Conservation (phyloP, 2,888 invertebrate genomes). For the Merodon equestris region DNA sequence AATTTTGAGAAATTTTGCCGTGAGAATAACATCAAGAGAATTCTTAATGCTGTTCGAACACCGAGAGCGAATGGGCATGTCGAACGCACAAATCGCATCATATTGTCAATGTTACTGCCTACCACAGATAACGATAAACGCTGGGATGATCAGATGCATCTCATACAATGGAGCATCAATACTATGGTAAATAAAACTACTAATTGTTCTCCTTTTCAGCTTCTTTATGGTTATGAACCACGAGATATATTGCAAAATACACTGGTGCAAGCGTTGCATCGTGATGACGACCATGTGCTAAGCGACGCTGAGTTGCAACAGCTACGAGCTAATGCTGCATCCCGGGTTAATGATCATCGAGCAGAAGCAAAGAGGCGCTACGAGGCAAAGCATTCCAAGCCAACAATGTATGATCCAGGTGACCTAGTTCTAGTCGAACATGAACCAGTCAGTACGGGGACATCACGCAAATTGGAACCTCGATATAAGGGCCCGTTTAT, state of each 20-base stretch:
- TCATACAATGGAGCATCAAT: constrained; percentile 14
- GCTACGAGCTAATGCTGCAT: constrained; percentile 15
- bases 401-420: neutral
- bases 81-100: neutral
- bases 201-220: constrained; percentile 5
- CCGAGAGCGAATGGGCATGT: constrained; percentile 4
- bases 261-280: constrained; percentile 3
- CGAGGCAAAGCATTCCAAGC: neutral
- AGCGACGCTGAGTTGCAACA: constrained; percentile 24
- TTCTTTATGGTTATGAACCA: constrained; percentile 11
- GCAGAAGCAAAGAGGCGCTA: constrained; percentile 3
- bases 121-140: constrained; percentile 5
- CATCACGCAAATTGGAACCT: too few species aligned
- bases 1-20: too few species aligned
- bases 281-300: constrained; percentile 20
- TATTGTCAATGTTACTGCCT: neutral
- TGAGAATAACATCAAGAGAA: too few species aligned
- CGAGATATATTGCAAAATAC: constrained; percentile 14
- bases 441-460: too few species aligned
- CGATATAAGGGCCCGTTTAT: too few species aligned
- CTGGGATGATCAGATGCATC: constrained; percentile 6
- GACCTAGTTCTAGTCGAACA: neutral
- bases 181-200: constrained; percentile 6
- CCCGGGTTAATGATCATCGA: constrained; percentile 25
- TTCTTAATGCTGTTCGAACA: too few species aligned